These are phyloP conservation scores for Emydura subglobosa DNA, from an alignment of 2,113 vertebrate species.

Conservation along the genomic window DNA sequence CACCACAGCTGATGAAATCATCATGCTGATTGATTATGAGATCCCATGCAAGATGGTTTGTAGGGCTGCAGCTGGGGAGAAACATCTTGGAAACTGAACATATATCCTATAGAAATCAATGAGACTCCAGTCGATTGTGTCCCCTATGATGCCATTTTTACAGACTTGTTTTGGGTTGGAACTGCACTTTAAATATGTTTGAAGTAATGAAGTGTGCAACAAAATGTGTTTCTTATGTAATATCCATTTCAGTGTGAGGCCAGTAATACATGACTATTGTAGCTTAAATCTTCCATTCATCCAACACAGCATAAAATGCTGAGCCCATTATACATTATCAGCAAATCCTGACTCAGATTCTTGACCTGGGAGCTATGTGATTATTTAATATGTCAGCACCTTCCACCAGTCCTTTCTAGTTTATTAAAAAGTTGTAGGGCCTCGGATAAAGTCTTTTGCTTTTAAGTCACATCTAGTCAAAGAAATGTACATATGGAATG, in stretches of 20 bases:
- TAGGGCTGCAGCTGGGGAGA: background rate
- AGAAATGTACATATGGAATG: background rate
- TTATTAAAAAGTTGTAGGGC: background rate
- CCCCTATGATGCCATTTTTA: background rate
- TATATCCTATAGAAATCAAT: background rate
- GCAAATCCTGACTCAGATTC: background rate
- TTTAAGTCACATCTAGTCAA: background rate
- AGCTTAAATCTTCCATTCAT: background rate
- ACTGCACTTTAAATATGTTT: background rate
- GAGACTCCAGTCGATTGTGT: background rate
- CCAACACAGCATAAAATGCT: background rate
- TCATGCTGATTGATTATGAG: slow-evolving; percentile 56
- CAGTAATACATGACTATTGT: background rate
- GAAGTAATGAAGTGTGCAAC: background rate
- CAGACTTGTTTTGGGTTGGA: background rate
- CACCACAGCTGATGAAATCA: slow-evolving; percentile 59
- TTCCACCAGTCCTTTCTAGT: background rate
- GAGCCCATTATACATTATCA: background rate
- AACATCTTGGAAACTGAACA: background rate
- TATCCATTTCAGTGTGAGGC: background rate
- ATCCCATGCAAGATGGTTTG: slow-evolving; percentile 49
- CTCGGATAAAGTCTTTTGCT: background rate
- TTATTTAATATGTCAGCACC: background rate
- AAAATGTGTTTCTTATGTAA: background rate
- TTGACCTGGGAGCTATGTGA: background rate